These are phyloP conservation scores for Threskiornis aethiopicus DNA, from an alignment of 2,797 vertebrate species.

Conservation along the genomic window DNA sequence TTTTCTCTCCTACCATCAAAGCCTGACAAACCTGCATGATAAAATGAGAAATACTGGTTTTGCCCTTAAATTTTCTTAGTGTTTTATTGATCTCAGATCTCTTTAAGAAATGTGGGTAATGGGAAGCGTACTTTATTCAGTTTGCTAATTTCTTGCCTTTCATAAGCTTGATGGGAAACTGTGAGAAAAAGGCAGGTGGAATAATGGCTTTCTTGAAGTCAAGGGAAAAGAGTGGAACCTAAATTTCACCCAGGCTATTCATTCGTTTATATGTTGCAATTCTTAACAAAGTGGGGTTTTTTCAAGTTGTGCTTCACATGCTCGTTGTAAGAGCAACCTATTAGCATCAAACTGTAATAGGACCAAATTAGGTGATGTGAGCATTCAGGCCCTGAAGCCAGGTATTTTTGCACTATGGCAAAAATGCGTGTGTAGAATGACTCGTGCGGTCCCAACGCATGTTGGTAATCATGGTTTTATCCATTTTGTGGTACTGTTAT, in stretches of 20 bases:
- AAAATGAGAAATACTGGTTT: background rate
- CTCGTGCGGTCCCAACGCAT: background rate
- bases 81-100: background rate
- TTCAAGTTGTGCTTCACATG: background rate
- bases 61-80: background rate
- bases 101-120: background rate
- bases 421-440: background rate
- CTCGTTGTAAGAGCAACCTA: background rate
- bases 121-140: background rate
- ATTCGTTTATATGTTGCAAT: background rate
- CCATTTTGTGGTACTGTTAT: background rate
- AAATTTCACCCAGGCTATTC: background rate
- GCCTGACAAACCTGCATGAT: background rate
- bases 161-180: background rate
- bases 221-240: background rate
- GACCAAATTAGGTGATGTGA: background rate
- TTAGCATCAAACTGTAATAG: slow-evolving; percentile 3
- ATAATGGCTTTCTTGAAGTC: background rate
- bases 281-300: background rate
- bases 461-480: background rate
- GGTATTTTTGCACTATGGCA: background rate
- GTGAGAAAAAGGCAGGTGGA: background rate
- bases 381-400: background rate
- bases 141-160: background rate
- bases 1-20: background rate